Percentiles rank a stretch among this genome's conserved stretches.
Evolutionary conservation across 2,888 invertebrate genomes (phyloP).

Genomic region (Conomelus anceps): DNA sequence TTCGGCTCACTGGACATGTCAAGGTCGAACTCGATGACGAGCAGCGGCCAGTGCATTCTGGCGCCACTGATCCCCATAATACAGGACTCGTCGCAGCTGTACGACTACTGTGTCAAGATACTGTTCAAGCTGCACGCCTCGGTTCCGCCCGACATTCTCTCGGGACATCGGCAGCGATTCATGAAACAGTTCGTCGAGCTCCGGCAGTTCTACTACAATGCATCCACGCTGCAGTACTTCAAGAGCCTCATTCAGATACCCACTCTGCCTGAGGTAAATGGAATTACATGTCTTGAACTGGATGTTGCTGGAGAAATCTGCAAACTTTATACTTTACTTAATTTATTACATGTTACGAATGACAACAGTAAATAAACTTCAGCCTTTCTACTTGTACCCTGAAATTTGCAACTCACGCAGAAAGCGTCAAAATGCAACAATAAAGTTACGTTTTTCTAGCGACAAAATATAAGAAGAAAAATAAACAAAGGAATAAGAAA

Average conservation of each 20-base stretch:
- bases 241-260: conserved; percentile 92
- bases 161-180: conserved; percentile 86
- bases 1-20: conserved; percentile 91
- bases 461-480: no score
- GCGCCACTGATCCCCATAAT: conserved; percentile 93
- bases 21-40: conserved; percentile 94
- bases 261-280: conserved; percentile 70
- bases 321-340: no score
- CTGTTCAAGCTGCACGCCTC: conserved; percentile 90
- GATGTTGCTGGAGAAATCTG: no score
- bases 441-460: no score
- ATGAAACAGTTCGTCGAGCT: conserved; percentile 80
- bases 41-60: conserved; percentile 90
- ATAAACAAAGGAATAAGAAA: no score
- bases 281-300: no score
- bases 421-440: no score
- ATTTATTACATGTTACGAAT: no score
- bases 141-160: conserved; percentile 81
- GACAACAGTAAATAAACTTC: no score
- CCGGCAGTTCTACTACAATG: conserved; percentile 86
- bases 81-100: conserved; percentile 91
- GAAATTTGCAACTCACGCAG: no score
- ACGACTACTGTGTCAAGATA: conserved; percentile 93
- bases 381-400: no score
- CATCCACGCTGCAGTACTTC: conserved; percentile 93